phyloP scores from a whole-genome alignment of 2,888 invertebrate genomes.

The Apamea sordens region DNA sequence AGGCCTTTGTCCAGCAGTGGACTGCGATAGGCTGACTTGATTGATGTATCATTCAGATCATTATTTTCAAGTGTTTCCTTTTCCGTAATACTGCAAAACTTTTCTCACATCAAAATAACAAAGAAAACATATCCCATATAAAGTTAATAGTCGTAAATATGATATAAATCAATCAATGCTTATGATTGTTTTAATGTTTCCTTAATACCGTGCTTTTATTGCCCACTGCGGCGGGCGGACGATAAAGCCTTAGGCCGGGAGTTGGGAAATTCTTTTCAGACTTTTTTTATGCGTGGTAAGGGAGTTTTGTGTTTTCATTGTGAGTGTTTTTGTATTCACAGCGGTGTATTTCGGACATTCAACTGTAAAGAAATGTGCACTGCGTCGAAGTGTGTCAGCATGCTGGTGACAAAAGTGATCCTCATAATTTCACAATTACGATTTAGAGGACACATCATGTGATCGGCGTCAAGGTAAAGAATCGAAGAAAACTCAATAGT shows the following conservation, averaged over 20 bases:
- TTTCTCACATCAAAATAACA: slow-evolving; percentile 16
- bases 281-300: not conserved
- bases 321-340: not conserved
- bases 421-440: too few species aligned
- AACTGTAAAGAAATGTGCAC: not conserved
- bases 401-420: too few species aligned
- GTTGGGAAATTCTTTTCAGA: slow-evolving; percentile 9
- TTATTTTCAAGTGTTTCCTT: not conserved
- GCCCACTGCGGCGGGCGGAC: slow-evolving; percentile 20
- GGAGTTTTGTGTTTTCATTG: not conserved
- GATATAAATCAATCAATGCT: slow-evolving; percentile 68
- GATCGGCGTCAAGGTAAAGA: too few species aligned
- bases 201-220: slow-evolving; percentile 64
- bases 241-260: slow-evolving; percentile 42
- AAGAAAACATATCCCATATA: slow-evolving; percentile 27
- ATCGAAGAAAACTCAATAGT: too few species aligned
- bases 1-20: not conserved
- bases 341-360: not conserved
- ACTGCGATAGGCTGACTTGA: not conserved
- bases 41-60: not conserved
- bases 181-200: slow-evolving; percentile 68
- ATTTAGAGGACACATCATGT: too few species aligned
- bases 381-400: not conserved
- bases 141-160: slow-evolving; percentile 42
- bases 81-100: not conserved